Evolutionary conservation across 2,113 vertebrate species (phyloP).

Genomic region (Mastomys natalensis): DNA sequence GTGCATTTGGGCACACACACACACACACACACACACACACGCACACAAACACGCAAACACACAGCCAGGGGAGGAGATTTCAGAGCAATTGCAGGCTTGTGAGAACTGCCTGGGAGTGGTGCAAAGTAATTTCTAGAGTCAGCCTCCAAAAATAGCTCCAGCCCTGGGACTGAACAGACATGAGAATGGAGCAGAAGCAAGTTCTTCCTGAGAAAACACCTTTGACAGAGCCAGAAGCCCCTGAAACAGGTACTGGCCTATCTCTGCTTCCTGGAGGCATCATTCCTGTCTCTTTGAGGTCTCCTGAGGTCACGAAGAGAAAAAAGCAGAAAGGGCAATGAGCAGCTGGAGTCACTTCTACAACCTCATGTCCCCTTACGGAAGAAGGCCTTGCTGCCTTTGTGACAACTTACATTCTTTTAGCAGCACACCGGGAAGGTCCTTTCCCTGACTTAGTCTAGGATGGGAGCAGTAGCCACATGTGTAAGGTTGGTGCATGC

Average conservation of each 20-base stretch:
- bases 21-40: rapidly evolving
- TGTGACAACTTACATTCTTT: background rate
- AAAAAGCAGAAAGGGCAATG: background rate
- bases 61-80: background rate
- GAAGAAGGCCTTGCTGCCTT: background rate
- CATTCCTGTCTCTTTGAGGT: background rate
- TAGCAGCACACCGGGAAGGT: background rate
- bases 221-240: background rate
- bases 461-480: background rate
- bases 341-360: background rate
- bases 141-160: slow-evolving; percentile 39
- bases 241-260: no score
- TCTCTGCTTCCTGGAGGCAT: background rate
- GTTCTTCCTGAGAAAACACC: slow-evolving; percentile 14
- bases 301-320: background rate
- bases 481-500: background rate
- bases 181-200: slow-evolving; percentile 2
- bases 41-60: background rate
- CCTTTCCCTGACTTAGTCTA: background rate
- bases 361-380: background rate
- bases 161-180: slow-evolving; percentile 35
- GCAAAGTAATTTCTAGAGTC: slow-evolving; percentile 11
- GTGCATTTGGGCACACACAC: no score
- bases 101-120: background rate
- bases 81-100: background rate